These are phyloP conservation scores for Stichopus horrens DNA, from an alignment of 53 echinoderm and acorn worm genomes.

Conservation along the genomic window DNA sequence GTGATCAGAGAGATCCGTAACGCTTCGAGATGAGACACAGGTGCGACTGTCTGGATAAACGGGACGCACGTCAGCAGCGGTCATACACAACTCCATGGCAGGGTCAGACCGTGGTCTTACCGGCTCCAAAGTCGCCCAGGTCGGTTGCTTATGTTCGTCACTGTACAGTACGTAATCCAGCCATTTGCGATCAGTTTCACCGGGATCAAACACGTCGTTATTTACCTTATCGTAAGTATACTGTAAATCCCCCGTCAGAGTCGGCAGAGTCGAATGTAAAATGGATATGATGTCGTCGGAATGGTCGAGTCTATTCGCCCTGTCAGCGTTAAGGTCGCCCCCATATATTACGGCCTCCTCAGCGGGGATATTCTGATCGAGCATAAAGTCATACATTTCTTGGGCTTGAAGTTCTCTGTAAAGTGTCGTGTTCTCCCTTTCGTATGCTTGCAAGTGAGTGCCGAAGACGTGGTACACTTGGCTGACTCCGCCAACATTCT, in stretches of 20 bases:
- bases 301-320: slow-evolving; percentile 52
- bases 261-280: slow-evolving; percentile 67
- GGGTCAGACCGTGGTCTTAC: slow-evolving; percentile 47
- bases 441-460: slow-evolving; percentile 82
- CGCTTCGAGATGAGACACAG: slow-evolving; percentile 46
- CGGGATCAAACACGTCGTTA: slow-evolving; percentile 67
- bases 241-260: slow-evolving; percentile 60
- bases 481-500: slow-evolving; percentile 59
- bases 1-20: slow-evolving; percentile 83
- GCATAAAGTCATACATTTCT: slow-evolving; percentile 74
- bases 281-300: slow-evolving; percentile 62
- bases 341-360: slow-evolving; percentile 81
- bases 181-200: slow-evolving; percentile 49
- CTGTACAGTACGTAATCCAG: slow-evolving; percentile 82
- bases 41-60: slow-evolving; percentile 55
- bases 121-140: slow-evolving; percentile 51
- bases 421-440: slow-evolving; percentile 54
- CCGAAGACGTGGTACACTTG: slow-evolving; percentile 80
- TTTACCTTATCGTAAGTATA: slow-evolving; percentile 66
- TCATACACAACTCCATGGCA: slow-evolving; percentile 65
- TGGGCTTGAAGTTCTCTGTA: slow-evolving; percentile 65
- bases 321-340: slow-evolving; percentile 81
- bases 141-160: slow-evolving; percentile 67
- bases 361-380: slow-evolving; percentile 53
- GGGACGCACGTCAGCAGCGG: slow-evolving; percentile 40